Percentiles rank a stretch among this genome's conserved stretches.
Conservation (phyloP, 2,797 vertebrate genomes). For the Delichon dasypus region DNA sequence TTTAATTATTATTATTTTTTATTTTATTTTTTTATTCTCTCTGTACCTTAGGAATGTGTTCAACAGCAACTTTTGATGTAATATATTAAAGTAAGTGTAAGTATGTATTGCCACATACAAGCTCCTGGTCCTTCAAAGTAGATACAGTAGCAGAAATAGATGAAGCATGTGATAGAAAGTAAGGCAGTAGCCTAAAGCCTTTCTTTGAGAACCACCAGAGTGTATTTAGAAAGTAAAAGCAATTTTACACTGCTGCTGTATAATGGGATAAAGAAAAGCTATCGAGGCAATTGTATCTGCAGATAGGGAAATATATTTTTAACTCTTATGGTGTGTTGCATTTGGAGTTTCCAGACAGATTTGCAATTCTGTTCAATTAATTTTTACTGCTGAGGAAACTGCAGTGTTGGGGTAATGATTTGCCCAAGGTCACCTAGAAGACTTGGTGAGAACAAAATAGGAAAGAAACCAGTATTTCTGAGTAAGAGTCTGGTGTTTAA, state of each 20-base stretch:
- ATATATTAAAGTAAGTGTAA: neutral
- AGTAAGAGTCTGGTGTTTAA: neutral
- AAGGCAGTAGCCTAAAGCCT: slow-evolving; percentile 42
- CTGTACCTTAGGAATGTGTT: neutral
- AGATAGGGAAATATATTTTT: slow-evolving; percentile 27
- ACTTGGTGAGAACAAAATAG: neutral
- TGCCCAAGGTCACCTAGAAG: slow-evolving; percentile 52
- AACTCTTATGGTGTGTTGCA: neutral
- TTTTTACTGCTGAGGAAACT: neutral
- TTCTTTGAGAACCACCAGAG: neutral
- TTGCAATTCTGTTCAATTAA: neutral
- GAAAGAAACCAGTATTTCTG: neutral
- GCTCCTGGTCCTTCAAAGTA: neutral
- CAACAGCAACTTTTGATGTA: neutral
- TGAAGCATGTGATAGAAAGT: slow-evolving; percentile 36
- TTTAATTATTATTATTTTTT: neutral
- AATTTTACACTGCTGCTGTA: neutral
- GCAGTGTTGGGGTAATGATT: neutral
- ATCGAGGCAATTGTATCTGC: neutral
- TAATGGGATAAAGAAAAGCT: slow-evolving; percentile 36
- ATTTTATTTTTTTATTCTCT: neutral
- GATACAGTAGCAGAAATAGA: slow-evolving; percentile 24
- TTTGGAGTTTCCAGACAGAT: slow-evolving; percentile 6
- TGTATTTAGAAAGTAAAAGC: slow-evolving; percentile 33
- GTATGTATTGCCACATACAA: neutral